Conservation (phyloP, 2,113 vertebrate species). For the Coreoperca whiteheadi region DNA sequence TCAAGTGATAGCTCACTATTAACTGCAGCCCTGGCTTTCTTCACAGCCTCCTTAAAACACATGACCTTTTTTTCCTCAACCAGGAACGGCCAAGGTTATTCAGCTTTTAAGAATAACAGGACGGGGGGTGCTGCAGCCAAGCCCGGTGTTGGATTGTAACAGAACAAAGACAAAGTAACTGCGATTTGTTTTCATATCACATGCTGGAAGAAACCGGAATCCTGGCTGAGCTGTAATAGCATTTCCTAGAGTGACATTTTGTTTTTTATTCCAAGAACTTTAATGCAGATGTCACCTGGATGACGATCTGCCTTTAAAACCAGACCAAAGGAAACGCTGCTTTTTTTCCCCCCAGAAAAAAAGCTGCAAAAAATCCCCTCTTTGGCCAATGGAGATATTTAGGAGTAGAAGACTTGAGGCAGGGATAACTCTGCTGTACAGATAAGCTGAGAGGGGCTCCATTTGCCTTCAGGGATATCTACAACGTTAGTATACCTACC, state of each 20-base stretch:
- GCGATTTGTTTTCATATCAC: slow-evolving; percentile 4
- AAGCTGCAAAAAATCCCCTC: background rate
- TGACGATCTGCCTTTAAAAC: slow-evolving; percentile 20
- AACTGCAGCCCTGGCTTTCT: slow-evolving; percentile 50
- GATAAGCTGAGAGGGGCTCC: slow-evolving; percentile 49
- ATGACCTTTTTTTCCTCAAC: slow-evolving; percentile 10
- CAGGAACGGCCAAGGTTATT: slow-evolving; percentile 59
- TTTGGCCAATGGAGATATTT: slow-evolving; percentile 48
- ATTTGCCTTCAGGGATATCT: slow-evolving; percentile 46
- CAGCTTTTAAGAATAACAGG: slow-evolving; percentile 25
- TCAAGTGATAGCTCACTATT: slow-evolving; percentile 58
- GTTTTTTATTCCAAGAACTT: slow-evolving; percentile 1
- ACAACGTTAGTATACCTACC: slow-evolving; percentile 34
- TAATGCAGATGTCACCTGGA: slow-evolving; percentile 46
- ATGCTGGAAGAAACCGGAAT: background rate
- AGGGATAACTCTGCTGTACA: slow-evolving; percentile 40
- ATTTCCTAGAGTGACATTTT: background rate
- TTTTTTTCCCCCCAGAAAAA: slow-evolving; percentile 18
- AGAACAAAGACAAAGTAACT: background rate
- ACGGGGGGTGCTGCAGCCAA: background rate
- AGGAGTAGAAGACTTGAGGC: slow-evolving; percentile 33
- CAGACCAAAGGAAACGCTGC: slow-evolving; percentile 30
- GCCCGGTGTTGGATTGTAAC: background rate
- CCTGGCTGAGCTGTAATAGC: slow-evolving; percentile 16
- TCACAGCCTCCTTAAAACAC: slow-evolving; percentile 47